Base-by-base conservation (phyloP, 2,113 vertebrate species). In the Corvus cornix region DNA sequence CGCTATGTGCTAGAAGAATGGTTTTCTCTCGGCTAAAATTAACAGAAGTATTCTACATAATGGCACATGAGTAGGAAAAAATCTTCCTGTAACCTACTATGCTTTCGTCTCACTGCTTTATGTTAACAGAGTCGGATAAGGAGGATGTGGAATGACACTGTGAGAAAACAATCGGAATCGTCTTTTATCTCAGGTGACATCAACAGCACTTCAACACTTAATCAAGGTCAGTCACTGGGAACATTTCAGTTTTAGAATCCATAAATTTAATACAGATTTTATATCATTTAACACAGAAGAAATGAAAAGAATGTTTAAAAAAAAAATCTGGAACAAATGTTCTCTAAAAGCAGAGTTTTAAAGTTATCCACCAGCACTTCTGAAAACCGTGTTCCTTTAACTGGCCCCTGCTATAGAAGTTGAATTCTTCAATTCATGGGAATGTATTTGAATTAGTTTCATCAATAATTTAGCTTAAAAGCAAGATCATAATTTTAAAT, bases 181-280 rank as follows among this genome's bases (percentile, higher is more conserved):
- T 99, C 99, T 98, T 99, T 99, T 99, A 99, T 99, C 99, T 99
- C 99, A 99, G 99, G 99, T 99, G 99, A 99, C 99, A 99, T 99
- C 99, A 99, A 99, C 99, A 99, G 99, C 98, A 99, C 99, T 98
- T 99, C 99, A 98, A 99, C 99, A 97, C 99, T 99, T 98, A 99
- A 99, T 98, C 99, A 99, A 99, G 99, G 99, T 99, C 99, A 99
- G 99, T 99, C 96, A 97, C 97, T 97, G 96, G 96, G 96, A 97
- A 97, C 96, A 96, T 96, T 96, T 98, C 97, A 93, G 97, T 98
- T 98, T 97, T 95, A 97, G 90, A 94, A 93, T 55, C 85, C 52
- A 88, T 90, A 95, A 95, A 97, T 95, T 96, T 84, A 91, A 84
- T 87, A 87, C 16, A 92, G 86, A 96, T 63, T 90, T 97, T 95